Evolutionary conservation across 53 echinoderm and acorn worm species (phyloP).

Genomic region (Zoroaster sp.): DNA sequence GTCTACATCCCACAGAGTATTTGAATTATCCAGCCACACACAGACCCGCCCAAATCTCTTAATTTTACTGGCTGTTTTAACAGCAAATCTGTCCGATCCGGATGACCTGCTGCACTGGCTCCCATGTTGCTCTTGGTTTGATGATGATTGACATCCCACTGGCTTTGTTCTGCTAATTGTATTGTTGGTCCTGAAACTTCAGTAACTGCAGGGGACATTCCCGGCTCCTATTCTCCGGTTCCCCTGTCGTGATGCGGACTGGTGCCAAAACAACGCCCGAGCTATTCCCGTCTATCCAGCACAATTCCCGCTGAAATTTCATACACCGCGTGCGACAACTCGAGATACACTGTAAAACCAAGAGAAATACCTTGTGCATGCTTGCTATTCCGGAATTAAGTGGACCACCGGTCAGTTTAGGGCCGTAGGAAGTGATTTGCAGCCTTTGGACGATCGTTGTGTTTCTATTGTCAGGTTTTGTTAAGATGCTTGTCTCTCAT

Average conservation of each 20-base stretch:
- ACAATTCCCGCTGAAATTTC: slow-evolving; percentile 43
- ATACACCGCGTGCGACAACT: slow-evolving; percentile 42
- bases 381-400: not conserved
- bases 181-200: slow-evolving; percentile 46
- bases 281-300: not conserved
- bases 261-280: not conserved
- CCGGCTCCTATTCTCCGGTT: not conserved
- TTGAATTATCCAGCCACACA: slow-evolving; percentile 1
- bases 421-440: not conserved
- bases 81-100: slow-evolving; percentile 37
- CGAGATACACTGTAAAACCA: not conserved
- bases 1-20: slow-evolving; percentile 20
- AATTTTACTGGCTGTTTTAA: slow-evolving; percentile 26
- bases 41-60: slow-evolving; percentile 35
- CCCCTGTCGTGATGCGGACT: not conserved
- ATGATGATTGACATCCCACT: slow-evolving; percentile 25
- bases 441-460: not conserved
- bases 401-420: not conserved
- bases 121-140: not conserved
- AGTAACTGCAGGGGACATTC: slow-evolving; percentile 54
- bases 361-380: not conserved
- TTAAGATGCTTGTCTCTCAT: not conserved
- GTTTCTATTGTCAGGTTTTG: not conserved
- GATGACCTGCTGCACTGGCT: not conserved
- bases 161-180: slow-evolving; percentile 27